These are phyloP conservation scores for Kryptopterus vitreolus DNA, from an alignment of 2,797 vertebrate genomes.

Conservation along the genomic window DNA sequence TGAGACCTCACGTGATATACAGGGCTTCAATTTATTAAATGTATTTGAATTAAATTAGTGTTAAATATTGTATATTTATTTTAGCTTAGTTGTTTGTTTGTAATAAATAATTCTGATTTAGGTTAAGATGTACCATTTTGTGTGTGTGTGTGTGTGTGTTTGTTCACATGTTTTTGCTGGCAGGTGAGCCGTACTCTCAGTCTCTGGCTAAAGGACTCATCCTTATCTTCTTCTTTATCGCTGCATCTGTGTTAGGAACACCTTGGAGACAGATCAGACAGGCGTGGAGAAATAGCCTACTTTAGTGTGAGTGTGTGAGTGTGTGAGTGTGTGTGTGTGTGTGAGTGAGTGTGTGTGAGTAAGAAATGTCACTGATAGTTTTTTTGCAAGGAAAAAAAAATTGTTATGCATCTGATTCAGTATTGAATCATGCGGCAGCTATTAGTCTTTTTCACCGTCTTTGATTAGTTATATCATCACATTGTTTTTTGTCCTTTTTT, in stretches of 20 bases:
- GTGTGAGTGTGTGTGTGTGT: neutral
- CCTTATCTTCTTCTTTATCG: slow-evolving; percentile 76
- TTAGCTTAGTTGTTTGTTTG: neutral
- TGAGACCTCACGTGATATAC: slow-evolving; percentile 51
- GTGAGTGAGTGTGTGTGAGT: neutral
- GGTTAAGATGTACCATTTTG: neutral
- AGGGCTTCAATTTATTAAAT: neutral
- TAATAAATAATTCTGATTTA: neutral
- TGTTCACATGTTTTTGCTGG: slow-evolving; percentile 19
- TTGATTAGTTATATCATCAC: neutral
- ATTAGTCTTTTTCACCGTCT: neutral
- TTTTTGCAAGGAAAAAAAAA: neutral
- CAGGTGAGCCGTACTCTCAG: slow-evolving; percentile 85
- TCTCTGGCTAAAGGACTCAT: slow-evolving; percentile 84
- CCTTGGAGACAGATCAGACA: slow-evolving; percentile 79
- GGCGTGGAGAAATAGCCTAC: slow-evolving; percentile 59
- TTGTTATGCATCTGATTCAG: neutral
- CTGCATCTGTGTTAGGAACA: slow-evolving; percentile 73
- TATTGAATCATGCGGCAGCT: neutral
- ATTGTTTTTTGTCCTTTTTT: neutral
- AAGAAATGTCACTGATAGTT: too few species aligned
- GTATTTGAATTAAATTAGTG: too few species aligned
- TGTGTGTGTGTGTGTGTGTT: neutral
- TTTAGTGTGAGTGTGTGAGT: slow-evolving; percentile 30
- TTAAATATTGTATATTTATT: neutral